Conservation (phyloP, 2,113 vertebrate genomes). For the Myotis davidii region DNA sequence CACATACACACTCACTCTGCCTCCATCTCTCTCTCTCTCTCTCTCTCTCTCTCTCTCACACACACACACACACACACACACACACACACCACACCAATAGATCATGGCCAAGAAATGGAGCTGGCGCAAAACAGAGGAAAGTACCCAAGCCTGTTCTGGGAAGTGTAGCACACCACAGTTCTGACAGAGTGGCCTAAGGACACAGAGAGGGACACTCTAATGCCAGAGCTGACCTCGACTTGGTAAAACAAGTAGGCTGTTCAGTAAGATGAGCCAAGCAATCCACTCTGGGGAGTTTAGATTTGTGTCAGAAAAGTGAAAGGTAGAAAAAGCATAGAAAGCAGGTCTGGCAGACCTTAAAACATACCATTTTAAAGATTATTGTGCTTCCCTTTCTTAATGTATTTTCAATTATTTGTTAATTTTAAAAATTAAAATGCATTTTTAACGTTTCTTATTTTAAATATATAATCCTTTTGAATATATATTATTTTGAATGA, state of each 20-base stretch:
- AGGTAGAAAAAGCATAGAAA: slow-evolving; percentile 25
- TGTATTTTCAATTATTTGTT: not conserved
- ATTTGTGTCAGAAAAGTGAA: slow-evolving; percentile 53
- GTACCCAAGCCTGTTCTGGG: not conserved
- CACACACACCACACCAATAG: not conserved
- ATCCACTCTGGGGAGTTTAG: slow-evolving; percentile 13
- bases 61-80: not conserved
- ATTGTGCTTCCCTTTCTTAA: not conserved
- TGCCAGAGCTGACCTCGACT: not conserved
- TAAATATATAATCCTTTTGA: not conserved
- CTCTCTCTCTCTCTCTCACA: no score
- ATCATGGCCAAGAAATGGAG: not conserved
- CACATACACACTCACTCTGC: no score
- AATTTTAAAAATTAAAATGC: not conserved
- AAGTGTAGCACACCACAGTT: not conserved
- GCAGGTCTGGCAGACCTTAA: not conserved
- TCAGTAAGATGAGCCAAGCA: not conserved
- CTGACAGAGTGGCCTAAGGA: not conserved
- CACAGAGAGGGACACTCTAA: not conserved
- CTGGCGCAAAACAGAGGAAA: not conserved
- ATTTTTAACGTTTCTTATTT: not conserved
- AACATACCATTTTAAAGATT: not conserved
- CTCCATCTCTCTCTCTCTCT: no score
- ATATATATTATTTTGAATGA: slow-evolving; percentile 11
- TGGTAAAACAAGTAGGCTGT: not conserved